phyloP scores from a whole-genome alignment of 2,888 invertebrate species.

The Gari tellinella region DNA sequence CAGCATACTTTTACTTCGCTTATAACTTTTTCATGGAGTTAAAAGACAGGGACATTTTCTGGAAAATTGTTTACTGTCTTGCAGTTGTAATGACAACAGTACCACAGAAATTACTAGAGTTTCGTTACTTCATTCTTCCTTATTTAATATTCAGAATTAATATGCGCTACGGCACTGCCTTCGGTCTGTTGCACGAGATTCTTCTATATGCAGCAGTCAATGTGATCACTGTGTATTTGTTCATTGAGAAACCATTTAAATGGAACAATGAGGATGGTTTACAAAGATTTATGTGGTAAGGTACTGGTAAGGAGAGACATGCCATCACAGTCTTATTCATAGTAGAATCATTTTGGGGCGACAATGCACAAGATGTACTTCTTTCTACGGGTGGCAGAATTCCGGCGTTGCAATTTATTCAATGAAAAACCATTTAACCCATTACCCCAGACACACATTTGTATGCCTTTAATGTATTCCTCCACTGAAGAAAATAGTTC shows the following conservation, averaged over 20 bases:
- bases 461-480: too few species aligned
- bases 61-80: slow-evolving; percentile 87
- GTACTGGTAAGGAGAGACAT: too few species aligned
- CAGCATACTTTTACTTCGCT: slow-evolving; percentile 86
- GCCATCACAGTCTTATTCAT: too few species aligned
- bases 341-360: too few species aligned
- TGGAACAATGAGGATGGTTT: slow-evolving; percentile 90
- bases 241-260: slow-evolving; percentile 90
- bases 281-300: slow-evolving; percentile 96
- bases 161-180: slow-evolving; percentile 85
- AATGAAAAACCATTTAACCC: too few species aligned
- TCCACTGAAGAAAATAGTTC: too few species aligned
- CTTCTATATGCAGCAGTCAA: slow-evolving; percentile 89
- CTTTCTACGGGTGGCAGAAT: too few species aligned
- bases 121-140: slow-evolving; percentile 97
- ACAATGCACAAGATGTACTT: too few species aligned
- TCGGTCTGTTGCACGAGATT: slow-evolving; percentile 87
- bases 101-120: slow-evolving; percentile 94
- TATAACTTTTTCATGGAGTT: slow-evolving; percentile 67
- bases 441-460: too few species aligned
- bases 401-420: too few species aligned
- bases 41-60: slow-evolving; percentile 78
- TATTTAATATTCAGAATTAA: slow-evolving; percentile 91
- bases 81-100: slow-evolving; percentile 88
- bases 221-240: slow-evolving; percentile 89